These are phyloP conservation scores for Galeopterus variegatus DNA, from an alignment of 2,113 vertebrate species.

Conservation along the genomic window DNA sequence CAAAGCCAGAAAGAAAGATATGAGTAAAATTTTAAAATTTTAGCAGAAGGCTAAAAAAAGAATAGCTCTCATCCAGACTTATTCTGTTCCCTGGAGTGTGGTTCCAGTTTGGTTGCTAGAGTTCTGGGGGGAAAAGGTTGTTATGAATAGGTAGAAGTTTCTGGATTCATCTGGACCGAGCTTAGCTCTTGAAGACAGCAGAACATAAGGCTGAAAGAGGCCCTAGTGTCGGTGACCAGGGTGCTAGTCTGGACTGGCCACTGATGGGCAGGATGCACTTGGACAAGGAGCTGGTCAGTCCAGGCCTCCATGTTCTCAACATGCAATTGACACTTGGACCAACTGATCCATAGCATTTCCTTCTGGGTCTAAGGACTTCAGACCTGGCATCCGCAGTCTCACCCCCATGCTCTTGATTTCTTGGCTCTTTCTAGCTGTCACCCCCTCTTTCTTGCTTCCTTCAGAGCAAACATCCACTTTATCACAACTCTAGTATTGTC, in stretches of 20 bases:
- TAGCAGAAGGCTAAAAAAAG: neutral
- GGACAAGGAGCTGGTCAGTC: neutral
- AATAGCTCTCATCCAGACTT: neutral
- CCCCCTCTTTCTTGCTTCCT: neutral
- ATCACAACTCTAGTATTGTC: neutral
- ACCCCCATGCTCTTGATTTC: neutral
- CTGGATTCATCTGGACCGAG: neutral
- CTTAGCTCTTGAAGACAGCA: neutral
- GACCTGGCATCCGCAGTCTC: too few relatives aligned
- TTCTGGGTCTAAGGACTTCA: neutral
- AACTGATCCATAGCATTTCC: neutral
- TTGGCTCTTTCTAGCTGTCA: neutral
- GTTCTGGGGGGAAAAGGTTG: neutral
- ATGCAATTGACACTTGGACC: neutral
- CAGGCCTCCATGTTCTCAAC: neutral
- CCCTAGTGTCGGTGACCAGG: neutral
- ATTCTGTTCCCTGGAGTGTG: neutral
- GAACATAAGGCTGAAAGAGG: neutral
- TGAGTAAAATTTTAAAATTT: constrained; percentile 40
- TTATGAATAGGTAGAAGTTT: neutral
- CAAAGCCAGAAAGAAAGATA: constrained; percentile 50
- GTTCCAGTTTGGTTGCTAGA: neutral
- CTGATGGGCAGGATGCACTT: neutral
- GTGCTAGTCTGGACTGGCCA: neutral
- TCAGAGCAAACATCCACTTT: neutral